Base-by-base conservation (phyloP, 2,113 vertebrate species). In the Numenius arquata region DNA sequence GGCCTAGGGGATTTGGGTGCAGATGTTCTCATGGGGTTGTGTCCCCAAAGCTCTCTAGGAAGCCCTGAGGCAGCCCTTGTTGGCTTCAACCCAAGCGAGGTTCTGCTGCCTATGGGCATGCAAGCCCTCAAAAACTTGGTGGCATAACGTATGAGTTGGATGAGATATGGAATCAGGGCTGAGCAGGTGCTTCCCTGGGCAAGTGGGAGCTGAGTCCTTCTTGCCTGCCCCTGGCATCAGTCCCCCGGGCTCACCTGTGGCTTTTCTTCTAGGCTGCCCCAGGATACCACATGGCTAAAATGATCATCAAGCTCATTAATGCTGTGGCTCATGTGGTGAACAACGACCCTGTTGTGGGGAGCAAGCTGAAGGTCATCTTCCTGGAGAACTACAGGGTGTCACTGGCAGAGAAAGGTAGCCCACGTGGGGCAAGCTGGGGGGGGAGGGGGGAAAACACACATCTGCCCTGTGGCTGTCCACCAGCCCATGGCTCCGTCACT, bases 311-410 rank as follows among this genome's bases (percentile, higher is more conserved):
- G 78, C 98, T 99, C 61, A 99, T 99, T 89, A 99, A 99, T 0
- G 97, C 99, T 0, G 99, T 99, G 76, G 99, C 97, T 71, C 98
- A 99, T 6, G 98, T 99, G 90, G 98, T 99, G 79, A 99, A 99
- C 94, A 99, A 98, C 0, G 99, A 99, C 97, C 98, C 99, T 0
- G 2, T 97, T 70, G 98, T 99, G 84, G 99, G 99, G 40, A 96
- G 81, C 98, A 99, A 99, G 96, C 97, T 99, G 96, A 99, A 99
- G 93, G 98, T 99, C 96, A 99, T 99, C 97, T 99, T 97, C 97
- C 95, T 99, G 97, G 99, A 99, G 97, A 99, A 99, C 98, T 99
- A 99, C 98, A 98, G 99, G 76, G 99, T 99, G 34, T 99, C 99
- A 3, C 97, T 99, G 67, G 99, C 99, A 34, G 99, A 99, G 95